Base-by-base conservation (phyloP, 2,888 invertebrate species). In the Balanococcus diminutus region DNA sequence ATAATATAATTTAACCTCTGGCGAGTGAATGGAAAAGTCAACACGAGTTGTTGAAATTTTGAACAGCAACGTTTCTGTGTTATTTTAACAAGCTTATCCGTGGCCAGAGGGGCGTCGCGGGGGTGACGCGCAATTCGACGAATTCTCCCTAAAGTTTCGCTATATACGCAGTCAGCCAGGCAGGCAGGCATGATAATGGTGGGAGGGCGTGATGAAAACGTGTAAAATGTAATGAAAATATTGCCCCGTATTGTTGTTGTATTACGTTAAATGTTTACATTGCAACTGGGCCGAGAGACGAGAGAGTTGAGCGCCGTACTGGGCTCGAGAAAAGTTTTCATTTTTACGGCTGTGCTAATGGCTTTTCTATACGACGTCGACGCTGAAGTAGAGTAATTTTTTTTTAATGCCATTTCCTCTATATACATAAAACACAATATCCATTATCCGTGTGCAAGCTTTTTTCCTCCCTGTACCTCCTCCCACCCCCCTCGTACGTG, bases 1-100 rank as follows among this genome's bases (percentile, higher is more conserved):
- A 79, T 79, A 79, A 79, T 79, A 79, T 79, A 79, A 79, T 79
- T 79, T 79, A 79, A 79, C 75, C 75, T 79, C 75, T 79, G 75
- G 75, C 75, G 75, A 79, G 75, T 16, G 75, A 79, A 79, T 36
- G 36, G 31, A 36, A 79, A 79, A 79, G 75, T 79, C 75, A 79
- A 79, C 75, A 79, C 19, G 75, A 79, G 75, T 36, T 79, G 75
- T 79, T 79, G 75, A 79, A 79, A 79, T 32, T 79, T 79, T 19
- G 75, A 36, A 36, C n/a, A 67, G 16, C 67, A 36, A 79, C 75
- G 75, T 79, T 79, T 79, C 36, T 36, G 75, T 79, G 75, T 79
- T 79, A 79, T 79, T 79, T 79, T 79, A 79, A 79, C 75, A 36
- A 79, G 75, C 36, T 36, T 36, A 19, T 2, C 6, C 6, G 1